Base-by-base conservation (phyloP, 53 echinoderm and acorn worm species). In the Paracentrotus lividus region DNA sequence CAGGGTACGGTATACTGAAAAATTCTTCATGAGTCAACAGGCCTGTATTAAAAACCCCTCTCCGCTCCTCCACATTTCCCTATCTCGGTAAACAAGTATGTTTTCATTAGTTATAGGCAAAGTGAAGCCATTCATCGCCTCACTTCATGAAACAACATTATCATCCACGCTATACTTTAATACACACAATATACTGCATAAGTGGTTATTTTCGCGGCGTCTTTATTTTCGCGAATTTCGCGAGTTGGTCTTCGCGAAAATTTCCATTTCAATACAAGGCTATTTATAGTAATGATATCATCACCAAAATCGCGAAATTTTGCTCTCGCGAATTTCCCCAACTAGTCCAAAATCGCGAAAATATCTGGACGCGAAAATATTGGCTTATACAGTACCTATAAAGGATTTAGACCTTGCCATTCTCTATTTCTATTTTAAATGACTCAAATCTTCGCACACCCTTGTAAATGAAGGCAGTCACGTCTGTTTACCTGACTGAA, bases 91-190 rank as follows among this genome's bases (percentile, higher is more conserved):
- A 85, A n/a, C n/a, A 85, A 14, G 47, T 15, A 49, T 84, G 26
- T 84, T 51, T 84, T 84, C 84, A 12, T 51, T 47, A 49, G 26
- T 84, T 51, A 49, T 51, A 49, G 26, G 45, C 84, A 8, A 84
- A 27, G 85, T 85, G 51, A 85, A 49, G 13, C 14, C 13, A 51
- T 85, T 49, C 85, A 47, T 14, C 42, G 47, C 85, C 49, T 14
- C 85, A 47, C 47, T 85, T 51, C 85, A 47, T 72, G 72, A 72
- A 40, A 40, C 72, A 72, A 72, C 72, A 72, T 72, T n/a, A n/a
- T n/a, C n/a, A n/a, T n/a, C n/a, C n/a, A n/a, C n/a, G n/a, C n/a
- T n/a, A n/a, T n/a, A n/a, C n/a, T n/a, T n/a, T n/a, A n/a, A n/a
- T n/a, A n/a, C n/a, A n/a, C n/a, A n/a, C n/a, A n/a, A n/a, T n/a